phyloP scores from a whole-genome alignment of 2,888 invertebrate genomes.

The Dryobotodes eremita region DNA sequence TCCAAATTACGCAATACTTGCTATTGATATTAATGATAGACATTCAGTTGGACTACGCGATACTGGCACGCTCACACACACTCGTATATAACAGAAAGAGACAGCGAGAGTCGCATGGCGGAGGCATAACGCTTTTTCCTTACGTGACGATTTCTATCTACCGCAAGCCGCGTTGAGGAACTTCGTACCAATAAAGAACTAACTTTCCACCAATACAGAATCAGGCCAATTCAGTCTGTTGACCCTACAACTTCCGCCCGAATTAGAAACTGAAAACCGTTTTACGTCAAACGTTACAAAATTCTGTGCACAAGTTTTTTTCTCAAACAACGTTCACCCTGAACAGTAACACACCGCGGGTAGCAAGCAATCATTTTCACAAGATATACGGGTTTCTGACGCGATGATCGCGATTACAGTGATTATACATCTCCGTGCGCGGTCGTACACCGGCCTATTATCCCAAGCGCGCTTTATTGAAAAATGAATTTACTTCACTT shows the following conservation, averaged over 20 bases:
- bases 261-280: background rate
- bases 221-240: background rate
- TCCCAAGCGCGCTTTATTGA: conserved; percentile 53
- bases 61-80: background rate
- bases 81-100: background rate
- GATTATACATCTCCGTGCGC: conserved; percentile 64
- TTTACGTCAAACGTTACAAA: background rate
- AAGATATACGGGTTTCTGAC: conserved; percentile 69
- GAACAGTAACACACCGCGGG: conserved; percentile 37
- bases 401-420: conserved; percentile 68
- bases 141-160: background rate
- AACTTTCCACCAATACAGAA: background rate
- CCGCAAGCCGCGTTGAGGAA: background rate
- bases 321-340: conserved; percentile 31
- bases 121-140: background rate
- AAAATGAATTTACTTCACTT: conserved; percentile 61
- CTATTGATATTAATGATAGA: background rate
- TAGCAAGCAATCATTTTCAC: conserved; percentile 60
- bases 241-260: accelerated
- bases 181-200: background rate
- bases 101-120: background rate
- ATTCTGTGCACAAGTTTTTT: background rate
- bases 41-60: background rate
- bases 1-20: background rate
- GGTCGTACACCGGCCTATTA: conserved; percentile 55